A percentile compares a stretch with the other conserved stretches of the same genome.
These are phyloP conservation scores for Drosophila vallismaia DNA, from an alignment of 2,888 invertebrate species.

Conservation along the genomic window DNA sequence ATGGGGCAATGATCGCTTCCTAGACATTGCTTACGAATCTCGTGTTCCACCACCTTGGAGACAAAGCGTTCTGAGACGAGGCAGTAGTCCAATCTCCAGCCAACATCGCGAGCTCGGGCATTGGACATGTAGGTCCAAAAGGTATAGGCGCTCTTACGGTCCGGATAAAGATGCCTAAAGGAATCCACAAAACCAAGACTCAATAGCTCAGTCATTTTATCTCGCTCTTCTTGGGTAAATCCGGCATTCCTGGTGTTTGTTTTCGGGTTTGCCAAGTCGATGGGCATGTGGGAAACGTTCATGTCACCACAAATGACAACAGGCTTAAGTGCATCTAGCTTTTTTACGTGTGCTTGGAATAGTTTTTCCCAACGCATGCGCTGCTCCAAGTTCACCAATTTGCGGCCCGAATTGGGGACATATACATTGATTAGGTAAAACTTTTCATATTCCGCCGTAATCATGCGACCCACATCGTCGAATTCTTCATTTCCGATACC, in stretches of 20 bases:
- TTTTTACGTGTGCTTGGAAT: slow-evolving; percentile 91
- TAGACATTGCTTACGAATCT: slow-evolving; percentile 91
- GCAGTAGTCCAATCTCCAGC: slow-evolving; percentile 99
- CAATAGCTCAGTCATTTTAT: slow-evolving; percentile 94
- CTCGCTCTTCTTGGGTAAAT: slow-evolving; percentile 97
- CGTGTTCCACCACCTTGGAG: slow-evolving; percentile 91
- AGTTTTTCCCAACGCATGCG: slow-evolving; percentile 95
- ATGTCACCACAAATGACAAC: slow-evolving; percentile 98
- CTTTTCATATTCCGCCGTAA: slow-evolving; percentile 96
- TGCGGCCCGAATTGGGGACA: slow-evolving; percentile 97
- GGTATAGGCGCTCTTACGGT: slow-evolving; percentile 92
- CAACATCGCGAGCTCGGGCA: slow-evolving; percentile 94
- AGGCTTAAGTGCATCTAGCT: slow-evolving; percentile 94
- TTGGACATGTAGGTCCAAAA: slow-evolving; percentile 98
- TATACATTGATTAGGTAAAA: slow-evolving; percentile 96
- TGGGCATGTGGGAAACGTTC: slow-evolving; percentile 98
- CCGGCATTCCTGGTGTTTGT: slow-evolving; percentile 96
- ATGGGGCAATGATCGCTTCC: slow-evolving; percentile 99
- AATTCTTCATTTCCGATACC: slow-evolving; percentile 90
- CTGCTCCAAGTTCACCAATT: slow-evolving; percentile 93
- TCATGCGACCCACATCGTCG: slow-evolving; percentile 93
- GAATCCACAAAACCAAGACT: slow-evolving; percentile 93
- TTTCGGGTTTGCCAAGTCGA: slow-evolving; percentile 97
- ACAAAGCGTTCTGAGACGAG: slow-evolving; percentile 92
- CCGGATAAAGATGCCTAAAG: slow-evolving; percentile 94